A percentile compares a stretch with the other conserved stretches of the same genome.
Conservation (phyloP, 1,140 invertebrate genomes). For the Lepidurus packardi region DNA sequence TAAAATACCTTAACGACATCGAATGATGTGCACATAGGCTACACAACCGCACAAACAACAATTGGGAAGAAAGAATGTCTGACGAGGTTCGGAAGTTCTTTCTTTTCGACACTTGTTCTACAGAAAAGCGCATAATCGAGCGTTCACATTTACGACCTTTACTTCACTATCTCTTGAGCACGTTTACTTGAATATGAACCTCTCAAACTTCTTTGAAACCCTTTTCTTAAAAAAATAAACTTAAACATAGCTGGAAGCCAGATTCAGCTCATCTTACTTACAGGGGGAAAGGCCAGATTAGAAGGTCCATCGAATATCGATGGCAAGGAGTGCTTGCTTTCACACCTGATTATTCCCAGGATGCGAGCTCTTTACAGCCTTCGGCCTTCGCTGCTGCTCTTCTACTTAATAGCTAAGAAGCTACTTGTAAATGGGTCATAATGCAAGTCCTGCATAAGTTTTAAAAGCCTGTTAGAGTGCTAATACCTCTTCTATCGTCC, state of each 20-base stretch:
- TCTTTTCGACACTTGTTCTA: too few species aligned
- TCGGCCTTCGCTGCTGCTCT: background rate
- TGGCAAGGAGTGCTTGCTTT: background rate
- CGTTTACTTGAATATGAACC: too few species aligned
- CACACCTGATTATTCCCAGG: slow-evolving; percentile 13
- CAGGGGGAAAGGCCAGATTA: background rate
- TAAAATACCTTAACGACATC: too few species aligned
- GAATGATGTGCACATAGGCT: background rate
- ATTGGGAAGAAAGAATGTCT: background rate
- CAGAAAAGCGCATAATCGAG: too few species aligned
- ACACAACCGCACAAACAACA: background rate
- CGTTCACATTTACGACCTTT: too few species aligned
- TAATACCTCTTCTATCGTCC: background rate
- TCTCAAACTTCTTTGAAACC: too few species aligned
- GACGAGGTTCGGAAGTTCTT: too few species aligned
- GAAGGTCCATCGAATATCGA: background rate
- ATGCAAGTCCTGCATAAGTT: background rate
- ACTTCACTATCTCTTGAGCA: too few species aligned
- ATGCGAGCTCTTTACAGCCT: too few species aligned
- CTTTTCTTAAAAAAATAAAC: too few species aligned
- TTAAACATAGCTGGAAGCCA: too few species aligned
- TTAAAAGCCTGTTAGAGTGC: background rate
- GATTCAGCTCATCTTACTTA: background rate
- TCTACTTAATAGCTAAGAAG: background rate
- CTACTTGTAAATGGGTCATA: background rate